Evolutionary conservation across 1,140 invertebrate genomes (phyloP).

Genomic region (Drosophila dunni): DNA sequence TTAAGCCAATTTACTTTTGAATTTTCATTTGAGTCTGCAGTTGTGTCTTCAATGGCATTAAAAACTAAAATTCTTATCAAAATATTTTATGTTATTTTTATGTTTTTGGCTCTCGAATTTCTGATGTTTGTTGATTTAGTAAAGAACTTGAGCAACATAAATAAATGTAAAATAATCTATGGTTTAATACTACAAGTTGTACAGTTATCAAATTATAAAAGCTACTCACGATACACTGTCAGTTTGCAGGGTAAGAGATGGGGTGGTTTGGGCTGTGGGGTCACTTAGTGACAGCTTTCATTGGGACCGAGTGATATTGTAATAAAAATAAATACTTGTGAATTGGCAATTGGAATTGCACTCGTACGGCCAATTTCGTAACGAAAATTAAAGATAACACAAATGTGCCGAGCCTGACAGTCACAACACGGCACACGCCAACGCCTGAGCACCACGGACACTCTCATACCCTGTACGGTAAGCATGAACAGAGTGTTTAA

Average conservation of each 20-base stretch:
- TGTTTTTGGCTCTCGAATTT: background rate
- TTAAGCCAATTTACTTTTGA: background rate
- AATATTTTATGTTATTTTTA: conserved; percentile 10
- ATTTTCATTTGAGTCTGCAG: conserved; percentile 6
- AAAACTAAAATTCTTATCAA: background rate
- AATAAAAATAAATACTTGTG: conserved; percentile 61
- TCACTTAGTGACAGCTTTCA: conserved; percentile 47
- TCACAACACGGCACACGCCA: conserved; percentile 37
- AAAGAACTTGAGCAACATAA: conserved; percentile 15
- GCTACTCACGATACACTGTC: background rate
- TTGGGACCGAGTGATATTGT: conserved; percentile 38
- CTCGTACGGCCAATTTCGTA: conserved; percentile 75
- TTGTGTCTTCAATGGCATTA: background rate
- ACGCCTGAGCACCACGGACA: too few species aligned
- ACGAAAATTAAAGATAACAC: conserved; percentile 81
- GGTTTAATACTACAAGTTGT: conserved; percentile 4
- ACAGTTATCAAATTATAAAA: background rate
- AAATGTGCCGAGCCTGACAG: conserved; percentile 70
- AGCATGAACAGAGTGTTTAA: too few species aligned
- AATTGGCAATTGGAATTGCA: conserved; percentile 72
- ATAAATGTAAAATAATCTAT: conserved; percentile 13
- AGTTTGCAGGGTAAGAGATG: background rate
- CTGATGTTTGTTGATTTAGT: background rate
- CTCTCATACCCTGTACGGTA: too few species aligned
- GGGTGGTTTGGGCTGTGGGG: background rate